These are phyloP conservation scores for Caenorhabditis becei DNA, from an alignment of 2,888 invertebrate genomes.

Conservation along the genomic window DNA sequence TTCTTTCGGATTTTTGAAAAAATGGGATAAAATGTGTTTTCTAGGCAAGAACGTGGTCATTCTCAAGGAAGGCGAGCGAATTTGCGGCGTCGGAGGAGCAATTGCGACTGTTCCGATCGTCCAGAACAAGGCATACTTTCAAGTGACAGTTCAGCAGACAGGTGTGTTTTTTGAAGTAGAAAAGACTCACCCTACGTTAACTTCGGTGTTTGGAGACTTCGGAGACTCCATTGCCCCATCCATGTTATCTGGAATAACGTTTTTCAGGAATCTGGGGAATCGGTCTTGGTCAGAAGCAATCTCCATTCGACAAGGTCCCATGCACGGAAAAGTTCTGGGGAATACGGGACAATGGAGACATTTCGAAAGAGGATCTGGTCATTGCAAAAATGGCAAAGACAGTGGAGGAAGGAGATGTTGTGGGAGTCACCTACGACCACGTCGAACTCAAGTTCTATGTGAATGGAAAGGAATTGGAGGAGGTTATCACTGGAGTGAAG, in stretches of 20 bases:
- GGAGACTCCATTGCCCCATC: neutral
- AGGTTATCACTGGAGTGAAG: constrained; percentile 91
- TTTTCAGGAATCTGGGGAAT: constrained; percentile 90
- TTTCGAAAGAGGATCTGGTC: constrained; percentile 90
- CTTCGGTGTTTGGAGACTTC: neutral
- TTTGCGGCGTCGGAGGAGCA: constrained; percentile 96
- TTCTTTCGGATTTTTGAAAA: neutral
- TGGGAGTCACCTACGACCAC: constrained; percentile 97
- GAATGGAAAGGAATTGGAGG: constrained; percentile 92
- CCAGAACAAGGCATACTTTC: constrained; percentile 98
- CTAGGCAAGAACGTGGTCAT: constrained; percentile 96
- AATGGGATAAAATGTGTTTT: neutral
- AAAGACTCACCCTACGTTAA: too few relatives aligned
- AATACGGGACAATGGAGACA: constrained; percentile 91
- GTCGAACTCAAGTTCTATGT: constrained; percentile 94
- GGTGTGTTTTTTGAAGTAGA: constrained; percentile 84
- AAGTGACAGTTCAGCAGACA: constrained; percentile 96
- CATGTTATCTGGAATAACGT: neutral
- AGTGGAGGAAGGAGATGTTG: constrained; percentile 93
- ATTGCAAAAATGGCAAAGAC: constrained; percentile 86
- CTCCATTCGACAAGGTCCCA: constrained; percentile 91
- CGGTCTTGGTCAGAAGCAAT: constrained; percentile 92
- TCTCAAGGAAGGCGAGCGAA: constrained; percentile 92
- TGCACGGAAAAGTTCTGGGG: constrained; percentile 88
- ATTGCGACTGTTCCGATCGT: constrained; percentile 92